These are phyloP conservation scores for Bubalus kerabau DNA, from an alignment of 2,113 vertebrate genomes.

Conservation along the genomic window DNA sequence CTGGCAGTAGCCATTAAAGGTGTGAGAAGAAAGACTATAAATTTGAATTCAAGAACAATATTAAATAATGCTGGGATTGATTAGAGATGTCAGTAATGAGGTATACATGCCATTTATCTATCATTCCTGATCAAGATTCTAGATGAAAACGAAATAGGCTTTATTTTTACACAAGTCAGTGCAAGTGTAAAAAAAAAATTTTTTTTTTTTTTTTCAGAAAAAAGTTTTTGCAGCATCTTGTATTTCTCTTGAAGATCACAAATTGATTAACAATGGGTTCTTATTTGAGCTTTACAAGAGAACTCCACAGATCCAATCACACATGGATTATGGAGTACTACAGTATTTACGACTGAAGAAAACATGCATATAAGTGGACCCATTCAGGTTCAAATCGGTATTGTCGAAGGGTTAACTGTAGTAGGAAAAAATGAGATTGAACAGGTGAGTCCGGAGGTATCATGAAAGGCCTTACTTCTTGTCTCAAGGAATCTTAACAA, in stretches of 20 bases:
- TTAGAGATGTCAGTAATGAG: not conserved
- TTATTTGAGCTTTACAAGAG: not conserved
- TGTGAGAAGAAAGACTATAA: not conserved
- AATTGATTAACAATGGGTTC: not conserved
- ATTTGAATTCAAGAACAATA: not conserved
- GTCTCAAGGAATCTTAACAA: not conserved
- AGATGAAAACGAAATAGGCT: not conserved
- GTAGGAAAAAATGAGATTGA: not conserved
- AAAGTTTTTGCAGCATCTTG: not conserved
- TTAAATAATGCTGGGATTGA: not conserved
- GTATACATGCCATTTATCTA: not conserved
- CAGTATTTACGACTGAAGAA: not conserved
- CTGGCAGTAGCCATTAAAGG: not conserved
- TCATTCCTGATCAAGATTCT: not conserved
- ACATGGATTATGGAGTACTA: not conserved
- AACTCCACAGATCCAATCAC: not conserved
- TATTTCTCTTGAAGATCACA: not conserved
- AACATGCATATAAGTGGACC: not conserved
- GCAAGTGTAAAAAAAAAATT: not conserved
- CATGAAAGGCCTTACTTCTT: not conserved
- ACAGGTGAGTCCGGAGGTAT: not conserved
- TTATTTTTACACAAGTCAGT: not conserved
- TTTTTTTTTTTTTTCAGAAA: not conserved
- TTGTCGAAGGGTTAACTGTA: not conserved
- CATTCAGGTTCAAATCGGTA: not conserved